phyloP scores from a whole-genome alignment of 2,888 invertebrate genomes.

The Parnassius apollo region DNA sequence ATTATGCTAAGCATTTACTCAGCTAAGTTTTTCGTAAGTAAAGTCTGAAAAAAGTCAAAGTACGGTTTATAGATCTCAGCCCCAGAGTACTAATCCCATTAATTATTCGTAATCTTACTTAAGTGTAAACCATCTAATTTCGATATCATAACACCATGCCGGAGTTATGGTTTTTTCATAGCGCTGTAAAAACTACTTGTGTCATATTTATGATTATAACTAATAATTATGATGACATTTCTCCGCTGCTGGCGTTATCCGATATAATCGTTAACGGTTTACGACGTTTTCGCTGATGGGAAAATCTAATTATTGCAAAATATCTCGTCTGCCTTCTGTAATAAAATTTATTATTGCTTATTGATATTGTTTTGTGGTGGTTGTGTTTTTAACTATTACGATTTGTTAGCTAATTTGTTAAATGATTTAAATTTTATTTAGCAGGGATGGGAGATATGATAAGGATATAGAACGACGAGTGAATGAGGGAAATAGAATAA shows the following conservation, averaged over 20 bases:
- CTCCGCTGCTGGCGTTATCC: conserved; percentile 21
- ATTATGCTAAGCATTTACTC: too few relatives aligned
- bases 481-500: too few relatives aligned
- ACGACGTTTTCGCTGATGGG: conserved; percentile 11
- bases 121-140: conserved; percentile 16
- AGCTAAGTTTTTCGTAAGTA: too few relatives aligned
- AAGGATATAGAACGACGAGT: too few relatives aligned
- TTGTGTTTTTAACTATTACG: too few relatives aligned
- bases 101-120: conserved; percentile 11
- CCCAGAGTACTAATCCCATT: conserved; percentile 3
- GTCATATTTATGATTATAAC: conserved; percentile 50
- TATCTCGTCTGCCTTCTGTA: neutral
- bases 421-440: too few relatives aligned
- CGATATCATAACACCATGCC: conserved; percentile 35
- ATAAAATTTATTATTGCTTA: neutral
- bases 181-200: conserved; percentile 56
- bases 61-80: too few relatives aligned
- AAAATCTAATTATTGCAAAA: conserved; percentile 10
- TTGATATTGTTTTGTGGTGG: too few relatives aligned
- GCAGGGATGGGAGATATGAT: too few relatives aligned
- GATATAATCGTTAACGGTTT: conserved; percentile 27
- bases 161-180: conserved; percentile 47
- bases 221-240: conserved; percentile 56
- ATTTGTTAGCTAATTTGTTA: too few relatives aligned
- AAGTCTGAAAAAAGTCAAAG: too few relatives aligned